These are phyloP conservation scores for Myopa testacea DNA, from an alignment of 2,888 invertebrate species.

Conservation along the genomic window DNA sequence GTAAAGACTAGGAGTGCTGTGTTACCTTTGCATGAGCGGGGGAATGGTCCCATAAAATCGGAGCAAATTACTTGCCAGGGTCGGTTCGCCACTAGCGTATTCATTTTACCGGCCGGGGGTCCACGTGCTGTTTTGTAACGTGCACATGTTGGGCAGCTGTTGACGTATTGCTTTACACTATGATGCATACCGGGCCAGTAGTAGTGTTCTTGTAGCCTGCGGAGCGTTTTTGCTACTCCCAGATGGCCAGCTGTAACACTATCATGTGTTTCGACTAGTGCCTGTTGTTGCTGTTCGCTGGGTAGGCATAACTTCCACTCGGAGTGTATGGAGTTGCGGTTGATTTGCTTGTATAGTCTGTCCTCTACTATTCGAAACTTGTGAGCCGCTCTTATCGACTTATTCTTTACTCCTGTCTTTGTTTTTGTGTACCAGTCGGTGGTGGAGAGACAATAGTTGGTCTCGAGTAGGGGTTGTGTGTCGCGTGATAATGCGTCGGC, in stretches of 20 bases:
- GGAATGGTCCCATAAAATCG: no score
- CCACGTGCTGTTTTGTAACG: no score
- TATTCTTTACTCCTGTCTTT: background rate
- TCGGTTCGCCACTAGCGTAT: no score
- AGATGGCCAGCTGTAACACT: background rate
- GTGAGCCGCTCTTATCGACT: background rate
- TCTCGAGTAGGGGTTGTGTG: background rate
- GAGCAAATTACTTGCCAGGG: no score
- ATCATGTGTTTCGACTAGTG: background rate
- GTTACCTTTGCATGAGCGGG: no score
- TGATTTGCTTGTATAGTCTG: no score
- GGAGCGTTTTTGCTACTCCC: background rate
- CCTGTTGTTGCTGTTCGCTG: background rate
- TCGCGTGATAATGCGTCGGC: no score
- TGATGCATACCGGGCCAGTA: background rate
- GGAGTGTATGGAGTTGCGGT: background rate
- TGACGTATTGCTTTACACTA: background rate
- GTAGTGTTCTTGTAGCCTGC: background rate
- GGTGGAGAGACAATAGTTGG: background rate
- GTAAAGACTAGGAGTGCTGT: no score
- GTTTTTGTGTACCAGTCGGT: background rate
- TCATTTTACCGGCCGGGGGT: no score
- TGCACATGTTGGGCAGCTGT: background rate
- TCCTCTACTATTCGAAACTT: no score
- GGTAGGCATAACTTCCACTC: conserved; percentile 1